Conservation (phyloP, 2,797 vertebrate species). For the Muscicapa comitata region DNA sequence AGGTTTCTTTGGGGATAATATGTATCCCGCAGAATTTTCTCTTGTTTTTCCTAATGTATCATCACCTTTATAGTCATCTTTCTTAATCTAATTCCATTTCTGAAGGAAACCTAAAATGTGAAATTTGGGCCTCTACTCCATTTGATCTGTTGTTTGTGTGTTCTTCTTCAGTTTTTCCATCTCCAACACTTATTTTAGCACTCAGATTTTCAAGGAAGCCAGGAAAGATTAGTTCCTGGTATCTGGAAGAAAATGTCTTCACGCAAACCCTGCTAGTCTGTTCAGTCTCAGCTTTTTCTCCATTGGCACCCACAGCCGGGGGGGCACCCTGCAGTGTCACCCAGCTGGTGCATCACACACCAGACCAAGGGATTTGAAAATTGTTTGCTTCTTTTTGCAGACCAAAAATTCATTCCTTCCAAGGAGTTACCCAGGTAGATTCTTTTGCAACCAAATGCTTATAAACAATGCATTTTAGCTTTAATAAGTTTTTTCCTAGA, state of each 20-base stretch:
- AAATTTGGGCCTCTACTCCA: not conserved
- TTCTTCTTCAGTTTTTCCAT: constrained; percentile 38
- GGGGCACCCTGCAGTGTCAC: not conserved
- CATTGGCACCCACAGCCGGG: not conserved
- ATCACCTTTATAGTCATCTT: not conserved
- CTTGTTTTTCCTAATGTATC: not conserved
- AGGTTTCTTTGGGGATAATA: not conserved
- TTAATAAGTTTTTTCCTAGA: not conserved
- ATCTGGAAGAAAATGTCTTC: constrained; percentile 45
- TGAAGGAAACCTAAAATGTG: not conserved
- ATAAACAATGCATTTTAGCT: not conserved
- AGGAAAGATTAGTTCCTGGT: constrained; percentile 33
- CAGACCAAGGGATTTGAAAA: not conserved
- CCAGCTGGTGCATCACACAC: not conserved
- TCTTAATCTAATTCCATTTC: not conserved
- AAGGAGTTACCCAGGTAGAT: not conserved
- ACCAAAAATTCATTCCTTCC: not conserved
- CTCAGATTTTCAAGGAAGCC: constrained; percentile 38
- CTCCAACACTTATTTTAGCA: constrained; percentile 10
- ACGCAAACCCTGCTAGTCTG: constrained; percentile 3
- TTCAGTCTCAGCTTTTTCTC: not conserved
- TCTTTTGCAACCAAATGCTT: not conserved
- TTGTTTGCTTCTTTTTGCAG: not conserved
- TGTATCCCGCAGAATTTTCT: not conserved
- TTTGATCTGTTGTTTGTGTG: not conserved